Evolutionary conservation across 1,140 invertebrate species (phyloP), one percentile per base, ranked within the genome.

Genomic region (Bombyx mandarina): DNA sequence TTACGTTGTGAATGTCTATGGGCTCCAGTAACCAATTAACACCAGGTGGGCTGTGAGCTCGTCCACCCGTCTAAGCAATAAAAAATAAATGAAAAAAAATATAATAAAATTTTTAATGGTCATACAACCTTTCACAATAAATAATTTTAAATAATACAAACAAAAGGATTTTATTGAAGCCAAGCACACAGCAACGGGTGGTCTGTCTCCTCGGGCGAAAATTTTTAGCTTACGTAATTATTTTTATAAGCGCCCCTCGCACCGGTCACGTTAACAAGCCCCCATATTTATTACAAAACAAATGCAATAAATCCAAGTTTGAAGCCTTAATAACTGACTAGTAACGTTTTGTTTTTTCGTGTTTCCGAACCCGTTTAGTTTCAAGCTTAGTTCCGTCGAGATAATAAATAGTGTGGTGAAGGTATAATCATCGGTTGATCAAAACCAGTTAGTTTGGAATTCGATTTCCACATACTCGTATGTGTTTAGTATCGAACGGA

Each of bases 221-320:
- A 60, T 67, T 70, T 69, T 70, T 66, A 62, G 67, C 57, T 57
- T 52, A 51, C 64, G 54, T 75, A 69, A 71, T 74, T 74, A 73
- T 78, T 74, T 70, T 67, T 69, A 75, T 72, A 65, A 60, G 56
- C 63, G 52, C 54, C 68, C 66, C 67, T 52, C 62, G 52, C 59
- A 35, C 26, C 26, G 26, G 59, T 66, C 61, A 69, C 60, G 58
- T 61, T 77, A 80, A 75, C 73, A 77, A 71, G 60, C 56, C 44
- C 53, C 58, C 53, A 70, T 77, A 66, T 79, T 79, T 77, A 77
- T 75, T 66, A 73, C 60, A 52, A 62, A 71, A 74, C 70, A 71
- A 69, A 72, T 52, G 73, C 60, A 63, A 77, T 77, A 75, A 75
- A 76, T 76, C 58, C 60, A 51, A 55, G 42, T 66, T 61, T 71